phyloP scores from a whole-genome alignment of 2,888 invertebrate species.

The Ophioninae sp. region DNA sequence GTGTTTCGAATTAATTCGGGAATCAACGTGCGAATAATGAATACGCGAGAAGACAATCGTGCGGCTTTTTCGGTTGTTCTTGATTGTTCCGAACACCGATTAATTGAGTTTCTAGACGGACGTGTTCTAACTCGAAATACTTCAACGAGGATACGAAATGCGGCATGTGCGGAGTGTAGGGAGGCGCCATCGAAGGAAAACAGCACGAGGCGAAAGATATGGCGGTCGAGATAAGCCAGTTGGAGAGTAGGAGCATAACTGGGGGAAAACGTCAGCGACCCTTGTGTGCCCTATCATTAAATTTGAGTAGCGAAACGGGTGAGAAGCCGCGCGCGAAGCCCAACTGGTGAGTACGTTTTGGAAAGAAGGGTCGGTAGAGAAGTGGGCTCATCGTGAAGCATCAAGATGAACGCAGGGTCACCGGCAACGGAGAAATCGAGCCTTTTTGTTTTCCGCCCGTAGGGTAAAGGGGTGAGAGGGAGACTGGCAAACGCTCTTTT shows the following conservation, averaged over 20 bases:
- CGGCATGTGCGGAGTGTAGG: slow-evolving; percentile 33
- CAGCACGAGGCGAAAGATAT: slow-evolving; percentile 5
- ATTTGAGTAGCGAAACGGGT: neutral
- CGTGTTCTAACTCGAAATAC: neutral
- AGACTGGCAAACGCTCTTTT: slow-evolving; percentile 44
- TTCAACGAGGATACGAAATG: slow-evolving; percentile 13
- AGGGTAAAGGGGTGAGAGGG: slow-evolving; percentile 23
- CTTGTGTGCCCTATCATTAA: slow-evolving; percentile 1
- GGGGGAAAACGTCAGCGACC: neutral
- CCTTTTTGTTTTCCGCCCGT: slow-evolving; percentile 51
- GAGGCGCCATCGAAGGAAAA: neutral
- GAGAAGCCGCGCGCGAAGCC: slow-evolving; percentile 12
- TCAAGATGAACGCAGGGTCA: slow-evolving; percentile 37
- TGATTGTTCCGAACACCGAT: neutral
- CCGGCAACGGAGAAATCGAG: slow-evolving; percentile 52
- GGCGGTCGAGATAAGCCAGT: slow-evolving; percentile 7
- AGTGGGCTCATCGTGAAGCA: slow-evolving; percentile 30
- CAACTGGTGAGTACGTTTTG: slow-evolving; percentile 14
- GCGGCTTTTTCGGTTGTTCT: neutral
- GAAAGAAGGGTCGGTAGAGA: slow-evolving; percentile 18
- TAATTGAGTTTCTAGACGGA: neutral
- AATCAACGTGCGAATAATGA: neutral
- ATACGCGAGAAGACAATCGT: neutral
- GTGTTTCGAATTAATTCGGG: no score
- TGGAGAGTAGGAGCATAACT: neutral